Conservation (phyloP, 1,140 invertebrate species). For the Manduca sexta region DNA sequence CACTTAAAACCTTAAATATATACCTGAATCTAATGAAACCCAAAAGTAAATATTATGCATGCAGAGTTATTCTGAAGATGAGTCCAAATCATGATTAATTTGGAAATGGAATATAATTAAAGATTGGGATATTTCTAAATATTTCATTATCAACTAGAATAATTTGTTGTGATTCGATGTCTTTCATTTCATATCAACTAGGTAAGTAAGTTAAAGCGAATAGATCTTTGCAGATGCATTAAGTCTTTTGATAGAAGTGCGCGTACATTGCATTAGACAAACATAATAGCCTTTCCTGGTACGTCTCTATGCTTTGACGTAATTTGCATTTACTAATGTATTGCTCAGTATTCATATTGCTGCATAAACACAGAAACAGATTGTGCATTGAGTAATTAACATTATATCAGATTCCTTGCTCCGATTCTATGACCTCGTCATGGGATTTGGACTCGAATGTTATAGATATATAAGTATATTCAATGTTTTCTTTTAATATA, state of each 20-base stretch:
- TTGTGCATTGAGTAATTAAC: neutral
- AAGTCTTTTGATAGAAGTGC: neutral
- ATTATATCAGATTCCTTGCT: too few species aligned
- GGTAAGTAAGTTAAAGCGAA: neutral
- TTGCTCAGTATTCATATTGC: constrained; percentile 3
- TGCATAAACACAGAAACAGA: neutral
- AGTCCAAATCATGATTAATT: too few species aligned
- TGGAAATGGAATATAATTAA: too few species aligned
- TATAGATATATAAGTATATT: neutral
- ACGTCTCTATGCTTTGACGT: constrained; percentile 19
- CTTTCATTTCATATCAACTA: too few species aligned
- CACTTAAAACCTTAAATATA: too few species aligned
- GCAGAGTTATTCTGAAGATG: too few species aligned
- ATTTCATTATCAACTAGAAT: too few species aligned
- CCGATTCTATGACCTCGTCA: neutral
- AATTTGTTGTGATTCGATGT: too few species aligned
- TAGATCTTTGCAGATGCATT: too few species aligned
- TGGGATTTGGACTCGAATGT: neutral
- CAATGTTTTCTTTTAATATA: neutral
- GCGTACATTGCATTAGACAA: neutral
- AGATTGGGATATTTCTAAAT: too few species aligned
- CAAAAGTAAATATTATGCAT: too few species aligned
- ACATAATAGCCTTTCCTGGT: constrained; percentile 15
- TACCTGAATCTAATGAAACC: too few species aligned
- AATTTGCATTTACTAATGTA: constrained; percentile 29